These are phyloP conservation scores for Geotrupes spiniger DNA, from an alignment of 2,888 invertebrate genomes.

Conservation along the genomic window DNA sequence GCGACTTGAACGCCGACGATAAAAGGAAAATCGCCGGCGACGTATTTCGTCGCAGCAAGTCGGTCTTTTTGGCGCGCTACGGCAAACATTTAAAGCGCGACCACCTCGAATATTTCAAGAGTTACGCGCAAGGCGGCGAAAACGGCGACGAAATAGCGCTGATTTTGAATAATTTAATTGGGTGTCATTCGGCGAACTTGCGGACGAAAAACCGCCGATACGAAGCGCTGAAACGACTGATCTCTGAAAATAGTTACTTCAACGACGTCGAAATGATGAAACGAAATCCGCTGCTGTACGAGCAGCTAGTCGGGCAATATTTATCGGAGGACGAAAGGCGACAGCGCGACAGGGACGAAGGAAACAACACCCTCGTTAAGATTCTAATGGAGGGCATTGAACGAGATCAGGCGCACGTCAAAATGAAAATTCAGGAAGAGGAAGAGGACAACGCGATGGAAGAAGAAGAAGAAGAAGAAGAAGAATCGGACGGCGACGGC, in stretches of 20 bases:
- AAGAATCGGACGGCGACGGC: constrained; percentile 35
- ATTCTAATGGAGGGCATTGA: constrained; percentile 81
- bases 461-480: constrained; percentile 42
- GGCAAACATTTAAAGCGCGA: constrained; percentile 66
- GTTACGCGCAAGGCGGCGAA: constrained; percentile 39
- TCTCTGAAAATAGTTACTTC: constrained; percentile 73
- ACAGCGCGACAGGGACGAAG: constrained; percentile 56
- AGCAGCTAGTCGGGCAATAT: constrained; percentile 85
- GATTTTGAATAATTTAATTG: constrained; percentile 61
- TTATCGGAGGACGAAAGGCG: constrained; percentile 73
- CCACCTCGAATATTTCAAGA: constrained; percentile 70
- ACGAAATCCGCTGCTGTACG: constrained; percentile 85
- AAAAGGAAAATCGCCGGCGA: constrained; percentile 67
- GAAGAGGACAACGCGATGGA: constrained; percentile 56
- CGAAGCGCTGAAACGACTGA: constrained; percentile 73
- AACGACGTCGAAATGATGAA: constrained; percentile 92
- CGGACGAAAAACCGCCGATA: constrained; percentile 71
- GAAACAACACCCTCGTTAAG: constrained; percentile 66
- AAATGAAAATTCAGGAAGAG: constrained; percentile 61
- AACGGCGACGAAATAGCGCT: constrained; percentile 60
- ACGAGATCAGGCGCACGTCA: constrained; percentile 63
- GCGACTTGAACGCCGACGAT: constrained; percentile 66
- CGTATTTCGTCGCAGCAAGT: constrained; percentile 63
- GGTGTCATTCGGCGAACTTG: constrained; percentile 55
- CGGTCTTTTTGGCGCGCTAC: constrained; percentile 73